phyloP scores from a whole-genome alignment of 2,113 vertebrate species.

The Illadopsis cleaveri region DNA sequence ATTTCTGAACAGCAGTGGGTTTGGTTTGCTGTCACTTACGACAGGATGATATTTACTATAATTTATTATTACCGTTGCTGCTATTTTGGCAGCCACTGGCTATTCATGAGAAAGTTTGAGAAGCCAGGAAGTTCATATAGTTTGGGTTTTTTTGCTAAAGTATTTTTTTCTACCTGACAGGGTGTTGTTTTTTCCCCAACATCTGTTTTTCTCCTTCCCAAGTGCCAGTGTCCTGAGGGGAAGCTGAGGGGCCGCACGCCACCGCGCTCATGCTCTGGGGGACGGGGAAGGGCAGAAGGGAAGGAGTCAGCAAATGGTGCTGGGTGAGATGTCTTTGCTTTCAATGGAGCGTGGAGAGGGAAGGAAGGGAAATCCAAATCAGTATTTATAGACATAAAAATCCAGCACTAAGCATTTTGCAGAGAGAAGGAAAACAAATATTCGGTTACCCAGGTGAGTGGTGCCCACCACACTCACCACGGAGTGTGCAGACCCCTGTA shows the following conservation, averaged over 20 bases:
- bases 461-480: not conserved
- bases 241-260: not conserved
- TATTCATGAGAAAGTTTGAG: not conserved
- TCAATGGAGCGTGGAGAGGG: not conserved
- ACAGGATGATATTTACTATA: constrained; percentile 50
- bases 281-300: not conserved
- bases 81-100: not conserved
- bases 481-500: not conserved
- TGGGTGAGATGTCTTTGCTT: not conserved
- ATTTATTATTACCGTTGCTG: constrained; percentile 26
- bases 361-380: constrained; percentile 45
- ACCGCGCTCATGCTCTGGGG: rapidly evolving
- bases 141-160: not conserved
- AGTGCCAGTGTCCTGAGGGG: not conserved
- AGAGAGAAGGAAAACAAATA: not conserved
- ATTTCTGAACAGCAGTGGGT: constrained; percentile 55
- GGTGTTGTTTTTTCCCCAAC: not conserved
- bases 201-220: not conserved
- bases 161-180: not conserved
- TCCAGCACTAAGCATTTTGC: constrained; percentile 32
- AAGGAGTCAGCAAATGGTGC: not conserved
- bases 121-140: not conserved
- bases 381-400: constrained; percentile 34
- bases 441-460: not conserved
- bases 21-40: constrained; percentile 51